Evolutionary conservation across 2,113 vertebrate species (phyloP).

Genomic region (Phycodurus eques): DNA sequence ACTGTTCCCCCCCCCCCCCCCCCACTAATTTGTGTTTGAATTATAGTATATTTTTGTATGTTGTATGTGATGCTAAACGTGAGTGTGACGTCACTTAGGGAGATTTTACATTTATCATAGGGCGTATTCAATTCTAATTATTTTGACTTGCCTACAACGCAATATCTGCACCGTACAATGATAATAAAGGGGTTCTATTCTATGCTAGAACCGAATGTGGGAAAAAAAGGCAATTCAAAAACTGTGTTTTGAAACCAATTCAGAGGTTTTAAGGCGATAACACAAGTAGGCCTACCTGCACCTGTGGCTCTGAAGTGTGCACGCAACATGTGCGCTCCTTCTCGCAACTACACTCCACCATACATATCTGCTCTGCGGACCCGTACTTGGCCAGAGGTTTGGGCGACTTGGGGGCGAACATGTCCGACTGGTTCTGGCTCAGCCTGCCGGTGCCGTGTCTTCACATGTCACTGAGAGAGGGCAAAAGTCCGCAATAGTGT

Average conservation of each 20-base stretch:
- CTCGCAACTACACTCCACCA: conserved; percentile 40
- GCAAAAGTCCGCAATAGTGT: conserved; percentile 51
- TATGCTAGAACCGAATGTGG: not conserved
- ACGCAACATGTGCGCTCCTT: conserved; percentile 30
- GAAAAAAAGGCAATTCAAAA: not conserved
- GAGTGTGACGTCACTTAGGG: too few species aligned
- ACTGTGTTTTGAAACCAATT: not conserved
- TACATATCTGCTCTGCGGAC: conserved; percentile 43
- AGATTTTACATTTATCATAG: too few species aligned
- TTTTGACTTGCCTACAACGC: not conserved
- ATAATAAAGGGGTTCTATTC: not conserved
- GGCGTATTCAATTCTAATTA: too few species aligned
- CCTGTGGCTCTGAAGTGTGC: not conserved
- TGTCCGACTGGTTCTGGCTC: conserved; percentile 4
- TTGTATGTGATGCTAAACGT: too few species aligned
- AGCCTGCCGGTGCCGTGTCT: not conserved
- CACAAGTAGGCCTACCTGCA: not conserved
- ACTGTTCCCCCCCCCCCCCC: too few species aligned
- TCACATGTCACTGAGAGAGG: conserved; percentile 16
- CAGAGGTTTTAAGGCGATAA: not conserved
- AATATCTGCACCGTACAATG: not conserved
- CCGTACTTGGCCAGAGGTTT: conserved; percentile 15
- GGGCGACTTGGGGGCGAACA: conserved; percentile 47
- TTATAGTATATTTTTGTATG: too few species aligned
- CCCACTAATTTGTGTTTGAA: too few species aligned